These are phyloP conservation scores for Spongilla lacustris DNA, from an alignment of 37 sponge, comb jelly and placozoan species.

Conservation along the genomic window DNA sequence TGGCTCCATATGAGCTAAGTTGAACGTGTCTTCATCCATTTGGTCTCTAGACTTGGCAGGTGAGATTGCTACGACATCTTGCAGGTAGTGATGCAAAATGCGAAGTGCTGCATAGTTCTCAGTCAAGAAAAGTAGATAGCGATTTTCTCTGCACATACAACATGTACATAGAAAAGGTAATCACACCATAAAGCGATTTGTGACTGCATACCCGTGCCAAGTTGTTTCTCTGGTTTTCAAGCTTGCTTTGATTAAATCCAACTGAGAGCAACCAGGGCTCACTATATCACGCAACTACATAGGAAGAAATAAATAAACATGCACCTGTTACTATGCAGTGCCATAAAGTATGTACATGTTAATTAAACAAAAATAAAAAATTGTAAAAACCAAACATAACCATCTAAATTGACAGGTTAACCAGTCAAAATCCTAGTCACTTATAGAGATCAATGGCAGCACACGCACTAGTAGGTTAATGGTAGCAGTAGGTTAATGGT, in stretches of 20 bases:
- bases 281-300: slow-evolving; percentile 4
- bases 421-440: too few relatives aligned
- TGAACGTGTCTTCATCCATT: not conserved
- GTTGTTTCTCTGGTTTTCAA: slow-evolving; percentile 59
- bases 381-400: too few relatives aligned
- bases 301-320: not conserved
- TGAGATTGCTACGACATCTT: not conserved
- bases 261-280: slow-evolving; percentile 60
- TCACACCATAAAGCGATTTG: too few relatives aligned
- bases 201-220: slow-evolving; percentile 84
- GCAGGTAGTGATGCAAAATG: slow-evolving; percentile 67
- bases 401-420: too few relatives aligned
- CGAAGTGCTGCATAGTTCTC: slow-evolving; percentile 92
- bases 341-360: too few relatives aligned
- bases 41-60: not conserved
- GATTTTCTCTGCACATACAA: slow-evolving; percentile 75
- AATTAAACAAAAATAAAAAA: too few relatives aligned
- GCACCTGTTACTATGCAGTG: not conserved
- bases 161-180: too few relatives aligned
- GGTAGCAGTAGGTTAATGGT: too few relatives aligned
- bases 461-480: too few relatives aligned
- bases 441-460: too few relatives aligned
- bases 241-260: slow-evolving; percentile 80
- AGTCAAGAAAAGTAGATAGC: slow-evolving; percentile 93
- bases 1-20: slow-evolving; percentile 32